Evolutionary conservation across 2,888 invertebrate species (phyloP).

Genomic region (Erebia aethiops): DNA sequence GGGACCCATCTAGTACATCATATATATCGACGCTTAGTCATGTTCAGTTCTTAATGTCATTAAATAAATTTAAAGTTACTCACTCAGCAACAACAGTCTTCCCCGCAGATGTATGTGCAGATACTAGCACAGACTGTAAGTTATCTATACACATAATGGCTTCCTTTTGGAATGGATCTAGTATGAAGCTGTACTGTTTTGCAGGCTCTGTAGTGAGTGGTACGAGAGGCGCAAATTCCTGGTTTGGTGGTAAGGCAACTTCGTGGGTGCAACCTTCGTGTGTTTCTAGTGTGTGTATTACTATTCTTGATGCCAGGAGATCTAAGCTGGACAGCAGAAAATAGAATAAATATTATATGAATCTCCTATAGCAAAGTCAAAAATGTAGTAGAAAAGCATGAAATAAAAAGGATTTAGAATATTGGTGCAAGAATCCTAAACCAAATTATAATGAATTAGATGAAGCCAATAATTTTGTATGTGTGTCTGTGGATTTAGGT

Average conservation of each 20-base stretch:
- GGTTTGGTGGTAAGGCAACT: slow-evolving; percentile 95
- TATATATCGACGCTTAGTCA: too few species aligned
- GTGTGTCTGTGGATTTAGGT: too few species aligned
- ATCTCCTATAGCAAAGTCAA: not conserved
- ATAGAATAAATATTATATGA: not conserved
- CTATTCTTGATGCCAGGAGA: slow-evolving; percentile 90
- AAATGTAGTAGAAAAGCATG: too few species aligned
- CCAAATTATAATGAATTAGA: too few species aligned
- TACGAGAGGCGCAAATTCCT: slow-evolving; percentile 87
- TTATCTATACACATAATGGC: slow-evolving; percentile 98
- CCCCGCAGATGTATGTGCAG: slow-evolving; percentile 99
- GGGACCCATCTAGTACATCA: too few species aligned
- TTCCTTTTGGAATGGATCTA: slow-evolving; percentile 99
- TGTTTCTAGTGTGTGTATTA: slow-evolving; percentile 94
- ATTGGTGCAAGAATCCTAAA: too few species aligned
- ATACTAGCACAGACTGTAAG: slow-evolving; percentile 98
- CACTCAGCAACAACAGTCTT: slow-evolving; percentile 99
- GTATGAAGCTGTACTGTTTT: slow-evolving; percentile 95
- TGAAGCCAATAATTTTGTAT: too few species aligned
- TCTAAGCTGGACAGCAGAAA: slow-evolving; percentile 81
- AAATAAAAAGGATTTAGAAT: too few species aligned
- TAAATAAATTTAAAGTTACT: slow-evolving; percentile 58
- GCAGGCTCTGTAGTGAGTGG: slow-evolving; percentile 87
- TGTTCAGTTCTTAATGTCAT: not conserved
- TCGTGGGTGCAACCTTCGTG: slow-evolving; percentile 97